Conservation (phyloP, 2,113 vertebrate species). For the Pogonocichla stellata region DNA sequence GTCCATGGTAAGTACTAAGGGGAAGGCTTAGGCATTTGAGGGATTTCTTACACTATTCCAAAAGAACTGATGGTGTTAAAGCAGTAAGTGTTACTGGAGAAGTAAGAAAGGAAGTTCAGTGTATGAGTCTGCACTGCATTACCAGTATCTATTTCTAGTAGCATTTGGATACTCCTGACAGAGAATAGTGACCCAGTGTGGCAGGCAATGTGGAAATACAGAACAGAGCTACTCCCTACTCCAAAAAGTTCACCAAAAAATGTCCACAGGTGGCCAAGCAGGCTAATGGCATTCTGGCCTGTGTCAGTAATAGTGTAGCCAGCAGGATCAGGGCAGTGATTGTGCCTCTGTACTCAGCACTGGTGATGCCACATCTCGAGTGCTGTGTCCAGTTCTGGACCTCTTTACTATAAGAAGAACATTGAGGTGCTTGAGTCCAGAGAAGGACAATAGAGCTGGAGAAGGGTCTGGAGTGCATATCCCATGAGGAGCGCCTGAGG, state of each 20-base stretch:
- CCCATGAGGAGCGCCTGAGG: not conserved
- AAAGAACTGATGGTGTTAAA: not conserved
- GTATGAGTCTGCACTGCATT: not conserved
- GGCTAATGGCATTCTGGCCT: not conserved
- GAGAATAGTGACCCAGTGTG: not conserved
- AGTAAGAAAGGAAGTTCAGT: not conserved
- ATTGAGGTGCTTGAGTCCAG: not conserved
- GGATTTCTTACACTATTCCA: not conserved
- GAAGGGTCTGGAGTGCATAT: not conserved
- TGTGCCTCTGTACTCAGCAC: fast-evolving
- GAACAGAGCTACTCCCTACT: not conserved
- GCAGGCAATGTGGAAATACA: not conserved
- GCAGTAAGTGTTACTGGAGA: not conserved
- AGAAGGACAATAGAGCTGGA: not conserved
- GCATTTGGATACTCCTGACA: not conserved
- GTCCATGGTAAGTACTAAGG: not conserved
- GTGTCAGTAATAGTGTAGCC: too few relatives aligned
- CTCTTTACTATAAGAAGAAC: not conserved
- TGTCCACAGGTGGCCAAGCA: not conserved
- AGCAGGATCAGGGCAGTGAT: not conserved
- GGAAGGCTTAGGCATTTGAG: not conserved
- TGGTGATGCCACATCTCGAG: fast-evolving
- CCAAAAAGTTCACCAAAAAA: not conserved
- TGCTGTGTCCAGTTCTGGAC: not conserved
- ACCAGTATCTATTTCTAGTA: not conserved